phyloP scores from a whole-genome alignment of 1,140 invertebrate species.

The Paraescarpia echinospica region DNA sequence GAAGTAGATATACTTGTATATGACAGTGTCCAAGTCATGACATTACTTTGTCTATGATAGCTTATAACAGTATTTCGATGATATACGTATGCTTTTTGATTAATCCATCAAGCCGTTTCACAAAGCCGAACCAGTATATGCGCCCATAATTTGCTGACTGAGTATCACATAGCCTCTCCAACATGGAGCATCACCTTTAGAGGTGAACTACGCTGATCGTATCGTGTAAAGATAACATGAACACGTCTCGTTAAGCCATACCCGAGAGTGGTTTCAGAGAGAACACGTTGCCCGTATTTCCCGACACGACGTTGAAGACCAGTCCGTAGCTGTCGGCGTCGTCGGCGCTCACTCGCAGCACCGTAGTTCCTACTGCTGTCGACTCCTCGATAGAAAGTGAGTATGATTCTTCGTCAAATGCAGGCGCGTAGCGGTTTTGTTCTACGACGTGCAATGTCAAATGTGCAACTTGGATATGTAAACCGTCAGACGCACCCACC shows the following conservation, averaged over 20 bases:
- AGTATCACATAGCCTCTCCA: too few species aligned
- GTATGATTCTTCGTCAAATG: slow-evolving; percentile 21
- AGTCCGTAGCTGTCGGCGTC: slow-evolving; percentile 2
- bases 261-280: background rate
- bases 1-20: too few species aligned
- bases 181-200: too few species aligned
- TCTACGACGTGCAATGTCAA: slow-evolving; percentile 40
- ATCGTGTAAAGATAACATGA: too few species aligned
- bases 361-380: background rate
- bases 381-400: slow-evolving; percentile 30
- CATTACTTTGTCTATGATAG: too few species aligned
- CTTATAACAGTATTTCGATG: too few species aligned
- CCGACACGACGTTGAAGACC: background rate
- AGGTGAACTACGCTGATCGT: too few species aligned
- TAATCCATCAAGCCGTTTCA: too few species aligned
- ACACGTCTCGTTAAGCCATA: background rate
- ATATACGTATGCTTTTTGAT: too few species aligned
- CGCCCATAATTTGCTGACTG: too few species aligned
- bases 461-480: slow-evolving; percentile 22
- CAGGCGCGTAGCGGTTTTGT: slow-evolving; percentile 42
- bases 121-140: too few species aligned
- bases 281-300: slow-evolving; percentile 10
- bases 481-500: slow-evolving; percentile 10
- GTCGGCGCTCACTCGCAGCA: background rate
- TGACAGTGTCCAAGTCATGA: too few species aligned